These are phyloP conservation scores for Rhyacophila brunnea DNA, from an alignment of 1,140 invertebrate species.

Conservation along the genomic window DNA sequence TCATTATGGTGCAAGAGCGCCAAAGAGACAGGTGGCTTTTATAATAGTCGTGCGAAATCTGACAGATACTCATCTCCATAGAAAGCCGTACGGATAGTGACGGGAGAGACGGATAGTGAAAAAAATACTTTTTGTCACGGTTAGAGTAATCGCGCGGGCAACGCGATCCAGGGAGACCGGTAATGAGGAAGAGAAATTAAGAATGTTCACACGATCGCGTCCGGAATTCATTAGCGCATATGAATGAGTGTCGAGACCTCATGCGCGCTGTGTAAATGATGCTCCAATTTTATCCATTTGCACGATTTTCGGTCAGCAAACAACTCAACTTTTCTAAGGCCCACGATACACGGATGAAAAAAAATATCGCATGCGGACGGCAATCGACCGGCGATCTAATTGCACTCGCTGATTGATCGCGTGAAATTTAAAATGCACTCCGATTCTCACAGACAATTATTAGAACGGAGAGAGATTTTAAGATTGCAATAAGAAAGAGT, in stretches of 20 bases:
- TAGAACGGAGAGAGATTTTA: constrained; percentile 18
- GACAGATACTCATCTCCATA: neutral
- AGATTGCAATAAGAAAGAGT: neutral
- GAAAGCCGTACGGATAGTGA: neutral
- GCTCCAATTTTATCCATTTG: constrained; percentile 23
- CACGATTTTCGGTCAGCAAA: constrained; percentile 15
- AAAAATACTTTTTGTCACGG: constrained; percentile 7
- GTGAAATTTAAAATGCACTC: constrained; percentile 20
- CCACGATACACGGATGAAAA: constrained; percentile 14
- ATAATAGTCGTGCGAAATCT: constrained; percentile 5
- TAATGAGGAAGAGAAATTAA: constrained; percentile 37
- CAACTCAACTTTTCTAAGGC: neutral
- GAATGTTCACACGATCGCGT: constrained; percentile 35
- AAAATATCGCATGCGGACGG: constrained; percentile 10
- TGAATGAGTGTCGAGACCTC: constrained; percentile 20
- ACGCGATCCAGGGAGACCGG: constrained; percentile 2
- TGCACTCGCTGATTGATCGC: constrained; percentile 24
- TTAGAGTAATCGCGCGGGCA: constrained; percentile 6
- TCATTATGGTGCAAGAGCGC: too few species aligned
- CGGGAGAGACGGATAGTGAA: neutral
- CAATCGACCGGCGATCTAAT: constrained; percentile 22
- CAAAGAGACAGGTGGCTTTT: too few species aligned
- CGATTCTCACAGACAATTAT: constrained; percentile 19
- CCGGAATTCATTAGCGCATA: constrained; percentile 34
- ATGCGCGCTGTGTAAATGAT: neutral